These are phyloP conservation scores for Sphaeramia orbicularis DNA, from an alignment of 2,797 vertebrate species.

Conservation along the genomic window DNA sequence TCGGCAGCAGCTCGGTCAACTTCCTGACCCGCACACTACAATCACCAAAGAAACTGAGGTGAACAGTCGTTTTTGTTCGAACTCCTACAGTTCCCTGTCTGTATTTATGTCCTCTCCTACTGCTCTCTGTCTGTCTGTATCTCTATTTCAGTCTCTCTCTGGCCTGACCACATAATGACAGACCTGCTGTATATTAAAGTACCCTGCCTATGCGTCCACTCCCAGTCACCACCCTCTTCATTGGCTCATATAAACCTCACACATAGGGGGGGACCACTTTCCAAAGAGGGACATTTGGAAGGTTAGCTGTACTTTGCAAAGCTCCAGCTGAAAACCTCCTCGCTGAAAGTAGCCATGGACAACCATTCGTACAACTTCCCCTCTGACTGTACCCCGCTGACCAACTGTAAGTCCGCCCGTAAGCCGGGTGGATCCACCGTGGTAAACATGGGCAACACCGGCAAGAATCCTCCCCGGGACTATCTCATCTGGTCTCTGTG, in stretches of 20 bases:
- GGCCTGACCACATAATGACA: constrained; percentile 85
- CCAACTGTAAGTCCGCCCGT: constrained; percentile 81
- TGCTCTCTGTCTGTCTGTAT: constrained; percentile 27
- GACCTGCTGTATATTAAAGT: constrained; percentile 69
- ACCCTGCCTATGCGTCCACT: constrained; percentile 67
- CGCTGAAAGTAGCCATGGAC: constrained; percentile 74
- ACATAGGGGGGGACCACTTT: constrained; percentile 49
- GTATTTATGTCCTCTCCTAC: constrained; percentile 15
- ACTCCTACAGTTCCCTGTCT: constrained; percentile 18
- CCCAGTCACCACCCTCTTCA: constrained; percentile 72
- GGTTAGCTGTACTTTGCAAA: constrained; percentile 6
- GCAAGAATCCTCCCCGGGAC: constrained; percentile 81
- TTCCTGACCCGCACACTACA: constrained; percentile 5
- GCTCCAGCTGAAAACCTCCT: neutral
- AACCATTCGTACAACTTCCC: constrained; percentile 88
- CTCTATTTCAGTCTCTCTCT: constrained; percentile 70
- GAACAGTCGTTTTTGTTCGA: neutral
- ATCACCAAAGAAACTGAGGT: constrained; percentile 13
- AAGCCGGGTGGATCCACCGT: constrained; percentile 81
- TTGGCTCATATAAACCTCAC: constrained; percentile 79
- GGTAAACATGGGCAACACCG: constrained; percentile 81
- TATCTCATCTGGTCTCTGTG: constrained; percentile 89
- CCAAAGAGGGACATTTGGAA: constrained; percentile 32
- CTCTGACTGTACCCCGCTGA: constrained; percentile 86
- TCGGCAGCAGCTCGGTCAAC: neutral